Evolutionary conservation across 1,140 invertebrate species (phyloP).

Genomic region (Medauroidea extradentata): DNA sequence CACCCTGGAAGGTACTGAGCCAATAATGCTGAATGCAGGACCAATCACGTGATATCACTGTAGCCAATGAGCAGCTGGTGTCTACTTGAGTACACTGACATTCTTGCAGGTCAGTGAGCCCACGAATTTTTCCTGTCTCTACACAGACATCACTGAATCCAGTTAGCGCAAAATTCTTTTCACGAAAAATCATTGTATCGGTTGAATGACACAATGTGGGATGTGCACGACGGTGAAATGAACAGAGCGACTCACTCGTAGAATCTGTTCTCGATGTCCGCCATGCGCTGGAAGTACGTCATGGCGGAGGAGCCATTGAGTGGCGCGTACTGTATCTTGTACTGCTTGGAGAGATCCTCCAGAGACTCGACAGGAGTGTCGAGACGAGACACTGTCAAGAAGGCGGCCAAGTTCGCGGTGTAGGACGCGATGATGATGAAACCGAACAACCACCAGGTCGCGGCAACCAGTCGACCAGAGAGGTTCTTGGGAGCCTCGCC

Average conservation of each 20-base stretch:
- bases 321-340: slow-evolving; percentile 93
- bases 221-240: too few species aligned
- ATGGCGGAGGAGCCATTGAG: slow-evolving; percentile 77
- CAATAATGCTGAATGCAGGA: too few species aligned
- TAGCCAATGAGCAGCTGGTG: too few species aligned
- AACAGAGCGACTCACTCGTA: slow-evolving; percentile 87
- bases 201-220: too few species aligned
- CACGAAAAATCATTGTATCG: too few species aligned
- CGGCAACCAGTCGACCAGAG: slow-evolving; percentile 86
- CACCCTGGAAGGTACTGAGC: too few species aligned
- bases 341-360: slow-evolving; percentile 90
- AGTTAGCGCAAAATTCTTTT: too few species aligned
- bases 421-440: slow-evolving; percentile 99
- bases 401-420: slow-evolving; percentile 94
- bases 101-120: too few species aligned
- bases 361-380: slow-evolving; percentile 89
- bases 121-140: too few species aligned
- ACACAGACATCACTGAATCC: too few species aligned
- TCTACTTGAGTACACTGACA: too few species aligned
- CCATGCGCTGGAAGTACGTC: slow-evolving; percentile 94
- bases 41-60: too few species aligned
- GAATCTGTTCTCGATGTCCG: slow-evolving; percentile 89
- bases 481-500: slow-evolving; percentile 95
- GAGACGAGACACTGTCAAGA: slow-evolving; percentile 86
- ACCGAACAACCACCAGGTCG: slow-evolving; percentile 97